These are phyloP conservation scores for Muraenolepis orangiensis DNA, from an alignment of 2,797 vertebrate genomes.

Conservation along the genomic window DNA sequence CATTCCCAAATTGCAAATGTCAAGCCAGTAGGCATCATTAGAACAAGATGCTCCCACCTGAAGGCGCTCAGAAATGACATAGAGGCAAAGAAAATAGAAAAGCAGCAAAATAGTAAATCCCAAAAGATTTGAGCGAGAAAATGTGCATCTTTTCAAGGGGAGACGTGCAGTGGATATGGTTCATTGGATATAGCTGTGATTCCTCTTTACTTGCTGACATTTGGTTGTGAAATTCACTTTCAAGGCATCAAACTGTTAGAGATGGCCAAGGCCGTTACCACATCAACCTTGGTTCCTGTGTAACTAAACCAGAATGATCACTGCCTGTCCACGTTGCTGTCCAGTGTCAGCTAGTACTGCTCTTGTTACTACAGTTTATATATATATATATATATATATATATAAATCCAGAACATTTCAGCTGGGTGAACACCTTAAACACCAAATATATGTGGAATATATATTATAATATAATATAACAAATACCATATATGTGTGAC, in stretches of 20 bases:
- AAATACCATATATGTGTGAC: slow-evolving; percentile 52
- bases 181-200: slow-evolving; percentile 24
- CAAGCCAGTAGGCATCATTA: neutral
- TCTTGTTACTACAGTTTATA: neutral
- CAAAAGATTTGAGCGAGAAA: neutral
- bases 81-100: neutral
- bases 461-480: no score
- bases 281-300: slow-evolving; percentile 21
- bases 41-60: neutral
- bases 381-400: neutral
- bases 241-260: slow-evolving; percentile 19
- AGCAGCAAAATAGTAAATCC: neutral
- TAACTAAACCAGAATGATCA: neutral
- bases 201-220: slow-evolving; percentile 23
- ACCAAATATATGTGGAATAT: slow-evolving; percentile 40
- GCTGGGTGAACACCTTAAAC: neutral
- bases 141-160: neutral
- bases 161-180: slow-evolving; percentile 10
- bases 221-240: slow-evolving; percentile 31
- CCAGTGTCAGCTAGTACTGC: neutral
- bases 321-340: neutral
- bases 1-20: neutral
- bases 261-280: slow-evolving; percentile 10
- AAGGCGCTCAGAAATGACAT: neutral
- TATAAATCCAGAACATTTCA: neutral